Evolutionary conservation across 2,797 vertebrate genomes (phyloP), one percentile per base, ranked within the genome.

Genomic region (Myotis vivesi): DNA sequence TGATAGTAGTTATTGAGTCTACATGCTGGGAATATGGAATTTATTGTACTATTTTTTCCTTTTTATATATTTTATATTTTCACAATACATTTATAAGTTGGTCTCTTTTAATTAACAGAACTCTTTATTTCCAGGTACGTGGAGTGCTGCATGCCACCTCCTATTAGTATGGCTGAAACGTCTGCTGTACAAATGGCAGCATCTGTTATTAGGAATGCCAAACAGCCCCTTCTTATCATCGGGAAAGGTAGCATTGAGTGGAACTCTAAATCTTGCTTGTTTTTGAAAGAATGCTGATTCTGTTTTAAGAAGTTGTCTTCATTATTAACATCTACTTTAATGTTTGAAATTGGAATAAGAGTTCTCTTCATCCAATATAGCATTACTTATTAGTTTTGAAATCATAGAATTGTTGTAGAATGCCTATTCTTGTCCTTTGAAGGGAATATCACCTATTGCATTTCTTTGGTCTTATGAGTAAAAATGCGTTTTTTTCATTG

Each of bases 171-270:
- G 90, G 99, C 99, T 20, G 98, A 99, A 20, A 57, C 83, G 1
- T 71, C 96, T 15, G 98, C 98, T 6, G 96, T 99, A 13, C 87
- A 77, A 6, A 87, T 95, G 89, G 99, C 99, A 30, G 92, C 96
- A 0, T 97, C 98, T 69, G 76, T 98, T 33, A 91, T 99, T 87
- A 98, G 98, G 98, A 92, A 83, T 36, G 98, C 99, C 90, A 98
- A 98, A 94, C 98, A 98, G 77, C 99, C 99, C 16, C 98, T 99
- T 68, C 95, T 99, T 30, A 99, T 99, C 96, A 95, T 99, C 44
- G 99, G 99, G 69, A 99, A 99, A 99, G 99, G 99, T 99, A 98
- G 51, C 8, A 1, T 46, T 77, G 86, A 33, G 6, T 73, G 66
- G 80, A 28, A 20, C 51, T 89, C 72, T 82, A 10, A 93, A 4